Evolutionary conservation across 2,888 invertebrate species (phyloP), one percentile per base, ranked within the genome.

Genomic region (Chrysotoxum bicinctum): DNA sequence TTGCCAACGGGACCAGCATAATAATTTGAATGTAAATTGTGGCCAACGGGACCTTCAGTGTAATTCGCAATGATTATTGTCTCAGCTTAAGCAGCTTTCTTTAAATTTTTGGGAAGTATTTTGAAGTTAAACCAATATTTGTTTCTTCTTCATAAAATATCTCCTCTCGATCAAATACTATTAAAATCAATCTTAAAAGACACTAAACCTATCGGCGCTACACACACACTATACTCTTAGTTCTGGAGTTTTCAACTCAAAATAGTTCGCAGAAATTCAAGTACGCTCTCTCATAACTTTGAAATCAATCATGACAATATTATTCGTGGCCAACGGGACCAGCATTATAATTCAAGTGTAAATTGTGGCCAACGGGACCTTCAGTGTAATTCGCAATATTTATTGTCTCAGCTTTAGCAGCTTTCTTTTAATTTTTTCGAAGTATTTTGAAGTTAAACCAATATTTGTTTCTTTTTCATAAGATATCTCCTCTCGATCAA

Each of bases 291-390:
- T 50, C 7, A 12, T 8, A 43, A 21, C 21, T 50, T 23, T 21
- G 21, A 48, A 48, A 40, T 40, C 40, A 40, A 40, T 40, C 40
- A n/a, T 40, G 3, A n/a, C 40, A 40, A 40, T 40, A n/a, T 40
- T n/a, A 40, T 50, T 50, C 19, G 12, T 50, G 48, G 48, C 48
- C 48, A 50, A 50, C 48, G 48, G 19, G 48, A 50, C 48, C 48
- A 50, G 21, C 5, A 1, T 23, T 6, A 21, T 50, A 21, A 23
- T 50, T 21, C 6, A 14, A 50, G 1, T 14, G 19, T 50, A 12
- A 23, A 50, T 50, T 23, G 4, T 14, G 50, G 50, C 14, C 50
- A 50, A 50, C 48, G 21, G 48, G 48, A 50, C 48, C 48, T 9
- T 32, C 7, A 50, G 48, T 50, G 4, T 4, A 50, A 12, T 50